A percentile compares a stretch with the other conserved stretches of the same genome.
phyloP scores from a whole-genome alignment of 2,113 vertebrate species.

The Euleptes europaea region DNA sequence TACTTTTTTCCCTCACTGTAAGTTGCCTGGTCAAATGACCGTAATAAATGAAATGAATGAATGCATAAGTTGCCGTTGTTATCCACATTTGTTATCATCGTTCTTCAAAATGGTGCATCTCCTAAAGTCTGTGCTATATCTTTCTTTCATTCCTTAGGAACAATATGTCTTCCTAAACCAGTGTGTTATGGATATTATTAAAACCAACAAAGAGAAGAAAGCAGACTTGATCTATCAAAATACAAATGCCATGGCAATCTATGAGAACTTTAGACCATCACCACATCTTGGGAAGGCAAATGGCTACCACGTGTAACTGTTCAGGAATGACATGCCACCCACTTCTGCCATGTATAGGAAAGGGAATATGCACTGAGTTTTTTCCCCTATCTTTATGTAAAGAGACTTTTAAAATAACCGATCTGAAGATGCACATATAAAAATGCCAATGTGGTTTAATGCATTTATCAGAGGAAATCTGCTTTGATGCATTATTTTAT shows the following conservation, averaged over 20 bases:
- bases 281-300: conserved; percentile 71
- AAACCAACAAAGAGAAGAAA: conserved; percentile 85
- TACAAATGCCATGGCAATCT: conserved; percentile 83
- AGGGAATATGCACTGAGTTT: conserved; percentile 28
- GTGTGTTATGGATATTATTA: conserved; percentile 92
- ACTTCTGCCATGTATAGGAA: conserved; percentile 3
- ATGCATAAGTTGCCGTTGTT: background rate
- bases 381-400: conserved; percentile 47
- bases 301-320: conserved; percentile 71
- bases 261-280: conserved; percentile 80
- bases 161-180: conserved; percentile 95
- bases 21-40: too few relatives aligned
- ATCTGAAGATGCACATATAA: background rate
- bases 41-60: too few relatives aligned
- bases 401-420: conserved; percentile 47
- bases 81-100: background rate
- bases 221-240: conserved; percentile 95
- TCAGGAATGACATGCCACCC: conserved; percentile 1
- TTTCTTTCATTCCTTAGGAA: conserved; percentile 76
- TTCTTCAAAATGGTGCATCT: background rate
- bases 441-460: conserved; percentile 4
- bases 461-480: conserved; percentile 54
- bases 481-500: conserved; percentile 62
- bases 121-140: background rate
- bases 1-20: too few relatives aligned